Base-by-base conservation (phyloP, 2,888 invertebrate species). In the Tortricodes alternella region DNA sequence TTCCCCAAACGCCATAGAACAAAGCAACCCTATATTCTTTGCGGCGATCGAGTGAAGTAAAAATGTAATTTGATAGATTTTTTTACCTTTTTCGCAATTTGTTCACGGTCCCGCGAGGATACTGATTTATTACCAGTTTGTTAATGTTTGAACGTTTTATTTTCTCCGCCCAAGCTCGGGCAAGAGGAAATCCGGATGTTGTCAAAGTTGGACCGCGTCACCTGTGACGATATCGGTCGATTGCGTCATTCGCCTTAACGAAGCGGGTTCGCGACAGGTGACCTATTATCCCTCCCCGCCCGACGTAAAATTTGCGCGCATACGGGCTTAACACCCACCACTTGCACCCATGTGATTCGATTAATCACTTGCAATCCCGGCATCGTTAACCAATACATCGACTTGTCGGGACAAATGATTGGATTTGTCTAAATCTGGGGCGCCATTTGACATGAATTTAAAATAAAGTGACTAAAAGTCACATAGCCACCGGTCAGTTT, bases 111-210 rank as follows among this genome's bases (percentile, higher is more conserved):
- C 32, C 39, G 4, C 3, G 21, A 32, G 50, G 21, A 39, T n/a
- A 11, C 39, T 41, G 32, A 50, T 50, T 50, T 50, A 50, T 50
- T 41, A 21, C 39, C 15, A 49, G 8, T 50, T 50, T 50, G 32
- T 41, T 50, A 50, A 41, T 29, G 29, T 21, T 50, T 39, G 27
- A 39, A 50, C 23, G 35, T 35, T 48, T 48, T 24, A 35, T 24
- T 48, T 46, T 48, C 24, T 11, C 9, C 24, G 15, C 24, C 16
- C 9, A 41, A 13, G 13, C 24, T 15, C 3, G 41, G 16, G 24
- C 15, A 15, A n/a, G 23, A 7, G 15, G 9, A 41, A 16, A 24
- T n/a, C 24, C 13, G 24, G 24, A 15, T 16, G 6, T 41, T 9
- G 9, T 9, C 24, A 24, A 3, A 15, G 7, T 19, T 39, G 13